phyloP scores from a whole-genome alignment of 2,797 vertebrate species.

The Anisognathus igniventris region DNA sequence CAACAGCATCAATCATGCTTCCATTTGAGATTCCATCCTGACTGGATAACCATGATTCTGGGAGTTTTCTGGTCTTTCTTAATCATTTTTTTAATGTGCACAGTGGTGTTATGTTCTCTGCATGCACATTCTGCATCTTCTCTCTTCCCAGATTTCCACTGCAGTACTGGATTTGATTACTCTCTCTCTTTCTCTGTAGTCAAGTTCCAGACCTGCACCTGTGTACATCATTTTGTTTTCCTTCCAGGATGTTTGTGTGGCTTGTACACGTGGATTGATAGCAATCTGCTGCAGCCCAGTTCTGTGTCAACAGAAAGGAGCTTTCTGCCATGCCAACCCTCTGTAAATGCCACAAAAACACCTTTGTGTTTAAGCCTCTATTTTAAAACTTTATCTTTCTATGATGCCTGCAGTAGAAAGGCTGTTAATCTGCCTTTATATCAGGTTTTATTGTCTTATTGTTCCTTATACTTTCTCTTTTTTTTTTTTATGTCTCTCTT shows the following conservation, averaged over 20 bases:
- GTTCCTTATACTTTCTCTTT: background rate
- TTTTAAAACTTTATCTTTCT: background rate
- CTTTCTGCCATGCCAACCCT: background rate
- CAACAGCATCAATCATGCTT: rapidly evolving
- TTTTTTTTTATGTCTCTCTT: background rate
- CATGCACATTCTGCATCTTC: background rate
- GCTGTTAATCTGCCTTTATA: background rate
- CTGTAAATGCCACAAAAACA: background rate
- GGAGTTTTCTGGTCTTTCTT: background rate
- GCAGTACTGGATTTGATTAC: background rate
- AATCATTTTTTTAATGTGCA: background rate
- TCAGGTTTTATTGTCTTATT: background rate
- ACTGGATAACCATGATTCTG: background rate
- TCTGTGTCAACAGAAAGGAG: background rate
- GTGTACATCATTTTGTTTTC: background rate
- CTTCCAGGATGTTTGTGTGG: background rate
- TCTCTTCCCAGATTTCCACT: background rate
- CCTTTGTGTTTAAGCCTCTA: background rate
- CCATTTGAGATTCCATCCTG: background rate
- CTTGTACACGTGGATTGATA: background rate
- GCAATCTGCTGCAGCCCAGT: background rate
- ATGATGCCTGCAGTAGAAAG: background rate
- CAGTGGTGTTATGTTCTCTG: rapidly evolving
- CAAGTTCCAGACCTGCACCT: background rate
- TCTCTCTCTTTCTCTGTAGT: background rate